Evolutionary conservation across 2,888 invertebrate species (phyloP), one percentile per base, ranked within the genome.

Genomic region (Dromius quadrimaculatus): DNA sequence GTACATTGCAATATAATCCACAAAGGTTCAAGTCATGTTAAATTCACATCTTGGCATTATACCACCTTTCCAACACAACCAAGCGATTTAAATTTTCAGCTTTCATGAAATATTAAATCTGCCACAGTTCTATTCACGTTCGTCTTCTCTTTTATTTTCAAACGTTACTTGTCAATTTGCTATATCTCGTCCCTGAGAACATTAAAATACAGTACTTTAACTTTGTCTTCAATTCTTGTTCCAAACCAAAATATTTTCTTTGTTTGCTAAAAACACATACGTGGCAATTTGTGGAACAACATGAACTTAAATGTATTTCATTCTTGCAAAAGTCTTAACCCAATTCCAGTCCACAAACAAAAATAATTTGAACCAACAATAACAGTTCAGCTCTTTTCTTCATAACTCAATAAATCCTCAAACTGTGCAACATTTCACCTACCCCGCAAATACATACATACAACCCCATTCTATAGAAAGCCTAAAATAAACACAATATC

Each of bases 41-140:
- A 36, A 59, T 59, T 59, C 59, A 59, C 20, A 36, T 36, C 34
- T 32, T 11, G 59, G 36, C 36, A 59, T 59, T 59, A 59, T 34
- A 59, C 34, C 36, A 20, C 19, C 59, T 36, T 59, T 59, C 36
- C 36, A 59, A 59, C 36, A 36, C 20, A 19, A 3, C 59, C 59
- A 20, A 59, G 34, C 36, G 59, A 36, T 59, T 59, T 36, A 36
- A 59, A 59, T 36, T 36, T 59, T 15, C 34, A 59, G 20, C 17
- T 36, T 36, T 59, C 59, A 59, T 59, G 59, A 59, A 59, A 59
- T 59, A 59, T 59, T 59, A 36, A 59, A 59, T 36, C 34, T 59
- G 59, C 59, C 36, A 36, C 59, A 59, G 59, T 59, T 59, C 36
- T 59, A 59, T 59, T 59, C 36, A 36, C 36, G 59, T 59, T 59